phyloP scores from a whole-genome alignment of 2,797 vertebrate species.

The Nasua narica region DNA sequence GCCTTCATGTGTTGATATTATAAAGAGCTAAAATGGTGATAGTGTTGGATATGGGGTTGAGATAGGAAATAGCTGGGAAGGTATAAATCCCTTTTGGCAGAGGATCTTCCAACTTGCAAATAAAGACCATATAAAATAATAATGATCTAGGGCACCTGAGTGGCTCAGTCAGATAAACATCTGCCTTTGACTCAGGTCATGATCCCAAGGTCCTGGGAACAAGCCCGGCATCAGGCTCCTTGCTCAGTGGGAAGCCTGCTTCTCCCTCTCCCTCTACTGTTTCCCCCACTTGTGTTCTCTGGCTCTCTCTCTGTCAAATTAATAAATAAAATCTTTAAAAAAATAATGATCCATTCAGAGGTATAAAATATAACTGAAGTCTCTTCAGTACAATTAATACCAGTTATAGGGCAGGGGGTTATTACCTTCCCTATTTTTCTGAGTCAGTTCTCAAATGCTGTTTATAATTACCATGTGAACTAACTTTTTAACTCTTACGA shows the following conservation, averaged over 20 bases:
- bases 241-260: not conserved
- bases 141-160: not conserved
- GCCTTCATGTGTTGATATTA: not conserved
- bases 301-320: not conserved
- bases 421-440: conserved; percentile 2
- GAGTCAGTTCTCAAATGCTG: not conserved
- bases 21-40: conserved; percentile 1
- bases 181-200: not conserved
- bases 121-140: conserved; percentile 42
- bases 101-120: conserved; percentile 21
- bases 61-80: not conserved
- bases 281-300: not conserved
- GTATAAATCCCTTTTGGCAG: not conserved
- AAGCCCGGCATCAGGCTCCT: not conserved
- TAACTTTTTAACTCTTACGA: conserved; percentile 4
- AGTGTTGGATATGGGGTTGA: not conserved
- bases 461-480: conserved; percentile 19
- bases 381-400: not conserved
- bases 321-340: not conserved
- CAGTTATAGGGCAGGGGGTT: not conserved
- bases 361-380: conserved; percentile 3
- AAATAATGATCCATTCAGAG: not conserved
- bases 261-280: not conserved
- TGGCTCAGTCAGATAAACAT: not conserved
- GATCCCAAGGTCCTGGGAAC: not conserved